Evolutionary conservation across 2,113 vertebrate species (phyloP).

Genomic region (Rallus limicola): DNA sequence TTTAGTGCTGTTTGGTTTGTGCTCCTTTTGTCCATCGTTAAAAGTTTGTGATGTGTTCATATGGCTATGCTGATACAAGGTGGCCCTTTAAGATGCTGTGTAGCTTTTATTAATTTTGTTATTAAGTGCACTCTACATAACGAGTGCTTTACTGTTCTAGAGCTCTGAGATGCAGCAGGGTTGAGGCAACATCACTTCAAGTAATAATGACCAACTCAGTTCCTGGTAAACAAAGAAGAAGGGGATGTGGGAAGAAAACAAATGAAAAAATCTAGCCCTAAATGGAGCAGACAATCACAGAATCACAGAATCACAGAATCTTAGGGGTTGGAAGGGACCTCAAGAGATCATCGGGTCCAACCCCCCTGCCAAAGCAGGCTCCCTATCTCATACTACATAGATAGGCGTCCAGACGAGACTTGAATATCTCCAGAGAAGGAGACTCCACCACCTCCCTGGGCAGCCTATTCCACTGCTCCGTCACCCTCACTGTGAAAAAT

Average conservation of each 20-base stretch:
- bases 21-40: background rate
- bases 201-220: background rate
- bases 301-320: too few relatives aligned
- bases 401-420: too few relatives aligned
- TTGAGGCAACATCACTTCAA: background rate
- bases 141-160: background rate
- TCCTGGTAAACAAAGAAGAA: background rate
- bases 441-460: too few relatives aligned
- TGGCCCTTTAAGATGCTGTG: background rate
- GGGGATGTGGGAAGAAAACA: background rate
- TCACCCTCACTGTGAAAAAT: too few relatives aligned
- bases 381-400: too few relatives aligned
- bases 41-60: background rate
- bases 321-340: too few relatives aligned
- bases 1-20: background rate
- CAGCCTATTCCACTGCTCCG: too few relatives aligned
- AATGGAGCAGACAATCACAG: background rate
- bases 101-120: background rate
- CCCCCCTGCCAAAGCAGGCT: too few relatives aligned
- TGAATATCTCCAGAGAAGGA: too few relatives aligned
- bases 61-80: background rate
- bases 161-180: background rate
- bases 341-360: too few relatives aligned
- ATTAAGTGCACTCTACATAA: background rate
- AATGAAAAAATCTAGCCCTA: background rate